Evolutionary conservation across 2,888 invertebrate species (phyloP), one percentile per base, ranked within the genome.

Genomic region (Drosophila nr. fundita): DNA sequence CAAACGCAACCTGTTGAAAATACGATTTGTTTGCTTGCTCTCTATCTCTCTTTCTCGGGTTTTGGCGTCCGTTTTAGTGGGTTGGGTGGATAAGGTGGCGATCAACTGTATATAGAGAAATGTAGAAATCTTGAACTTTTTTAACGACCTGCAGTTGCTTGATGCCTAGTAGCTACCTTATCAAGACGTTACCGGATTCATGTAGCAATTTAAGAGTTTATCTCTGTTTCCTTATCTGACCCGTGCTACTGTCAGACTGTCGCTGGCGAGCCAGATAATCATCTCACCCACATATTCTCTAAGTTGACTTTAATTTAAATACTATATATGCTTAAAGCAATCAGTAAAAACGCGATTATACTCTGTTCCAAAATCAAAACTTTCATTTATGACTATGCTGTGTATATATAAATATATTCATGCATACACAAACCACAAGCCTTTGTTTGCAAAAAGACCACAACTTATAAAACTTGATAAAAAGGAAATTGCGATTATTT

Each of bases 1-100:
- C 74, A 73, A 75, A 8, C 45, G 15, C 45, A 45, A 77, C 77
- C 71, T 71, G 80, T 77, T 77, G 76, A 79, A 53, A 71, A 48
- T 54, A 1, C 32, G 60, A 36, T 55, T 70, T 77, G 55, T 76
- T 76, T 78, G 73, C 13, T 53, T 72, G 58, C 34, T 48, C 59
- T 34, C 49, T 40, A 29, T 42, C 53, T 11, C 48, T 24, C 64
- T 55, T 34, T 36, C 27, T 27, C 21, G 45, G 45, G 4, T 29
- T 55, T 55, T 13, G 36, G 24, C 49, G 40, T 29, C 36, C 38
- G 32, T 42, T 55, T 45, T 57, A 32, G 53, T 34, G 52, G 27
- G 15, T 40, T 53, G 45, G 68, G n/a, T n/a, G n/a, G 30, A 67
- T 40, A 49, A 67, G 77, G 52, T 61, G 74, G 32, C 42, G 50